A percentile compares a stretch with the other conserved stretches of the same genome.
Conservation (phyloP, 2,797 vertebrate species). For the Gymnopithys bicolor region DNA sequence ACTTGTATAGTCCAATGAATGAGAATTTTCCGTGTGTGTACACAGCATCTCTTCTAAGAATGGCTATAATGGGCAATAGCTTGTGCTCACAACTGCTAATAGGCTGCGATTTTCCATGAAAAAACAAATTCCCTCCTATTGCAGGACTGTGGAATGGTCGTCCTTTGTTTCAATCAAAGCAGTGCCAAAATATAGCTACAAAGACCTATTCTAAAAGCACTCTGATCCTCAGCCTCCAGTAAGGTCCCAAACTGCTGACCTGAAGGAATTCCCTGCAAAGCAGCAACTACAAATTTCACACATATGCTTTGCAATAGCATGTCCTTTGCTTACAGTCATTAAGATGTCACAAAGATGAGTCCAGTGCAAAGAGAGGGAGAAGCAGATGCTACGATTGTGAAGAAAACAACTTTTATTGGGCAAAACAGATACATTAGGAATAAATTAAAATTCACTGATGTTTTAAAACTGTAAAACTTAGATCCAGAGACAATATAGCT, state of each 20-base stretch:
- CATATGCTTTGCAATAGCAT: background rate
- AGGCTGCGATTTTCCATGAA: slow-evolving; percentile 19
- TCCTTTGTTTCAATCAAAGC: background rate
- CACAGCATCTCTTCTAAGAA: background rate
- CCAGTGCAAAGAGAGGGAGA: background rate
- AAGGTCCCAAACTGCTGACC: background rate
- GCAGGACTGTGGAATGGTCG: background rate
- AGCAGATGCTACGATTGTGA: background rate
- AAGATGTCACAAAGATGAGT: background rate
- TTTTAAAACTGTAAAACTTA: background rate
- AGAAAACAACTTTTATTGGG: background rate
- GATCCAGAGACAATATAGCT: background rate
- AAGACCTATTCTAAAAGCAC: background rate
- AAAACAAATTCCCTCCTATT: background rate
- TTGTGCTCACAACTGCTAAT: slow-evolving; percentile 25
- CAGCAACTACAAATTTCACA: background rate
- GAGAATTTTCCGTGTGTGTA: background rate
- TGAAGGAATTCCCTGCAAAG: background rate
- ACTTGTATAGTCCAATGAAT: background rate
- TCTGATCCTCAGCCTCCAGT: background rate
- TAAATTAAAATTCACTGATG: background rate
- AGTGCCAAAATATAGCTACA: background rate
- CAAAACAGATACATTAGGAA: background rate
- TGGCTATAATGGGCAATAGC: slow-evolving; percentile 5
- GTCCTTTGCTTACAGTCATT: background rate